Percentiles rank a stretch among this genome's conserved stretches.
Evolutionary conservation across 2,888 invertebrate species (phyloP).

Genomic region (Lithosia quadra): DNA sequence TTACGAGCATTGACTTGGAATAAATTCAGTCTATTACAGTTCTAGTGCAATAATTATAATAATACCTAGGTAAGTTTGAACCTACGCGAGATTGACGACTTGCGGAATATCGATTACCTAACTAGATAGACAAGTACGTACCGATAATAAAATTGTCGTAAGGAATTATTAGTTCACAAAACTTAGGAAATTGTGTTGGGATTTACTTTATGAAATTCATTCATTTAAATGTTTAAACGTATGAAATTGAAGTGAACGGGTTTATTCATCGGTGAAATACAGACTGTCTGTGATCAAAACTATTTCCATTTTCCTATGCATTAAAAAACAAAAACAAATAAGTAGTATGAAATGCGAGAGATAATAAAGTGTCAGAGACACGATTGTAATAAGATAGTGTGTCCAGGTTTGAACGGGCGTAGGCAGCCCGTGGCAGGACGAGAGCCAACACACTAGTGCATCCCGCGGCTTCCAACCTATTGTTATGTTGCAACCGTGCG

Average conservation of each 20-base stretch:
- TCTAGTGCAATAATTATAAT: background rate
- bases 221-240: background rate
- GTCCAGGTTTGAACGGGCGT: conserved; percentile 57
- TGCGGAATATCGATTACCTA: background rate
- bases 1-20: conserved; percentile 4
- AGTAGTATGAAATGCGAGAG: conserved; percentile 73
- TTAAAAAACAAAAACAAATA: conserved; percentile 17
- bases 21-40: background rate
- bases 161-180: background rate
- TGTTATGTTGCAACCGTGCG: conserved; percentile 70
- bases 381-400: conserved; percentile 79
- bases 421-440: conserved; percentile 61
- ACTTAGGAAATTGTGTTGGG: background rate
- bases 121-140: too few relatives aligned
- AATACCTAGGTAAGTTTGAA: background rate
- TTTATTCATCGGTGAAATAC: background rate
- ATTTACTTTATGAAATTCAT: background rate
- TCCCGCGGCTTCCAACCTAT: conserved; percentile 68
- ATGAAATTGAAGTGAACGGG: background rate
- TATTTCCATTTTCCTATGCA: background rate
- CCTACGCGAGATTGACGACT: background rate
- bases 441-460: conserved; percentile 58
- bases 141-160: background rate
- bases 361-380: conserved; percentile 81
- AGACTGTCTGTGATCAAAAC: background rate